A percentile compares a stretch with the other conserved stretches of the same genome.
Evolutionary conservation across 30 jellyfish, hydroid and myxozoan species (phyloP).

Genomic region (Aurelia sp.): DNA sequence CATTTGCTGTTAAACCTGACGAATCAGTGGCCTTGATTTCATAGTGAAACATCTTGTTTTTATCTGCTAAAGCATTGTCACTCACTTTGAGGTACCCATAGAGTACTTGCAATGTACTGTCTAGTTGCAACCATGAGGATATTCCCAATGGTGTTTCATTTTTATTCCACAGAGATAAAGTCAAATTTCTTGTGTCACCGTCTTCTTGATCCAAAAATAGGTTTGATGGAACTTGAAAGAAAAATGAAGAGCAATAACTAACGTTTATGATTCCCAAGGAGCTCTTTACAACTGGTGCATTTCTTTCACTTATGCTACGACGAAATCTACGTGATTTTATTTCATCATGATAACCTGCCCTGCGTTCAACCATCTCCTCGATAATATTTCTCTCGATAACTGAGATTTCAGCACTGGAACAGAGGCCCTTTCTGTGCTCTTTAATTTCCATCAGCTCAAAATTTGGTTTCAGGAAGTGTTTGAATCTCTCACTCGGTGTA

Average conservation of each 20-base stretch:
- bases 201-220: conserved; percentile 67
- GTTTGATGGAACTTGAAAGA: conserved; percentile 35
- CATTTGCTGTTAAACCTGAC: conserved; percentile 43
- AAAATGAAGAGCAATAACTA: conserved; percentile 55
- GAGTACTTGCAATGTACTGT: conserved; percentile 43
- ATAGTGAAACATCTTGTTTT: conserved; percentile 19
- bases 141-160: conserved; percentile 31
- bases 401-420: background rate
- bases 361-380: background rate
- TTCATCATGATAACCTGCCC: background rate
- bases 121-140: conserved; percentile 88
- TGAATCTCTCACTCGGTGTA: background rate
- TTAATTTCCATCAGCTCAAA: background rate
- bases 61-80: conserved; percentile 48
- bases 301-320: conserved; percentile 10
- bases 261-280: conserved; percentile 33
- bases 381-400: background rate
- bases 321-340: conserved; percentile 5
- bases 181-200: conserved; percentile 65
- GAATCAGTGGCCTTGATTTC: conserved; percentile 78
- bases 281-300: conserved; percentile 31
- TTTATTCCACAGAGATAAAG: conserved; percentile 17
- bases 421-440: conserved; percentile 21
- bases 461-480: conserved; percentile 1
- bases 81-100: conserved; percentile 83